Evolutionary conservation across 2,888 invertebrate genomes (phyloP), one percentile per base, ranked within the genome.

Genomic region (Lithophane socia): DNA sequence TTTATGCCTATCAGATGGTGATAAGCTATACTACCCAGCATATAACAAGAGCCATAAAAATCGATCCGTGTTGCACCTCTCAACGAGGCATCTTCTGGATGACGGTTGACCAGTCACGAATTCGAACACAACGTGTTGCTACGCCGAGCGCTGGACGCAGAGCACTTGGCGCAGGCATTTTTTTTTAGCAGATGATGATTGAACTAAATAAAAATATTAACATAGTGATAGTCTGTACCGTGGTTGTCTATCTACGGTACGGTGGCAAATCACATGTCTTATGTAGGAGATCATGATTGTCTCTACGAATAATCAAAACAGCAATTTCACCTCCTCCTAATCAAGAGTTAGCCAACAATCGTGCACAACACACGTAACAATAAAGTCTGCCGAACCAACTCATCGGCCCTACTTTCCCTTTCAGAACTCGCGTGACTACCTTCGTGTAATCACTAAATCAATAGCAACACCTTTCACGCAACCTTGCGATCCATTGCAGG

Each of bases 361-460:
- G 47, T 72, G 24, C 24, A 16, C 1, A 66, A 37, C 10, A 64
- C 60, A 52, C 70, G 44, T 68, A 72, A 73, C 61, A 60, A 71
- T 83, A 73, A 76, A 77, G 52, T 75, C 2, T n/a, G 16, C 29
- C 21, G 2, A 72, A 76, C 81, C 67, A 60, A 73, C 58, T 76
- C 61, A 80, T 82, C 60, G 42, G 16, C 61, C 24, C 65, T 63
- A 75, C 76, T 75, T 78, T 78, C 75, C 24, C 61, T 72, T 80
- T 77, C 84, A 12, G 58, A 9, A 74, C 73, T 91, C 84, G 91
- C 92, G 91, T 92, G 91, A 73, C 83, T 87, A 66, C 84, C 86
- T 82, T 71, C 73, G 56, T 65, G 77, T 91, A 89, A 91, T 91
- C 87, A 88, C 83, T 90, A 88, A 93, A 93, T 92, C 93, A 91